Conservation (phyloP, 2,113 vertebrate species). For the Rhinolophus ferrumequinum region DNA sequence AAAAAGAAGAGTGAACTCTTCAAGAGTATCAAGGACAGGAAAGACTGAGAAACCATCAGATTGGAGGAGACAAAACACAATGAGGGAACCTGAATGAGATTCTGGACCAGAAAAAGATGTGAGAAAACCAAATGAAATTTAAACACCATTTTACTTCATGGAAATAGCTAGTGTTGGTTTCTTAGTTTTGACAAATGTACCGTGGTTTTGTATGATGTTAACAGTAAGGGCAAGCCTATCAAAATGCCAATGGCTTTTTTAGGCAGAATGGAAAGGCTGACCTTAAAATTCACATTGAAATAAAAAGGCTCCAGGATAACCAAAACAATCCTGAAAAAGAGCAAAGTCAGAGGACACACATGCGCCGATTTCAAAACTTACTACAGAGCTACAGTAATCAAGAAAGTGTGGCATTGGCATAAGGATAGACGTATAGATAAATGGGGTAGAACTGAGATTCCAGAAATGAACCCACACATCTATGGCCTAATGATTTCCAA, state of each 20-base stretch:
- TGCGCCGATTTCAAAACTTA: not conserved
- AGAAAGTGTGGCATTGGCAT: not conserved
- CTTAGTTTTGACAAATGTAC: not conserved
- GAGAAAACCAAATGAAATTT: not conserved
- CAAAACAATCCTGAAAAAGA: not conserved
- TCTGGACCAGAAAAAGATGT: not conserved
- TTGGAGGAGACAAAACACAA: not conserved
- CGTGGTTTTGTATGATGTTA: not conserved
- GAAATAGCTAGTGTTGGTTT: not conserved
- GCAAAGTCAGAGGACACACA: not conserved
- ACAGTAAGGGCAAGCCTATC: not conserved
- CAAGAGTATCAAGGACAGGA: not conserved
- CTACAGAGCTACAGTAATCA: not conserved
- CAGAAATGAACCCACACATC: not conserved
- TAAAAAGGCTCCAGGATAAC: not conserved
- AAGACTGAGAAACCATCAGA: not conserved
- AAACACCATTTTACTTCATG: not conserved
- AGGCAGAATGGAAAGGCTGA: not conserved
- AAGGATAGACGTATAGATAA: not conserved
- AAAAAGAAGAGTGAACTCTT: not conserved
- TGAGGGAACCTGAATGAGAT: not conserved
- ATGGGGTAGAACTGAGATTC: not conserved
- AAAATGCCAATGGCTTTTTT: not conserved
- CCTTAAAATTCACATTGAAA: not conserved
- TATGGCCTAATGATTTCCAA: not conserved